Evolutionary conservation across 2,113 vertebrate species (phyloP).

Genomic region (Phrynosoma platyrhinos): DNA sequence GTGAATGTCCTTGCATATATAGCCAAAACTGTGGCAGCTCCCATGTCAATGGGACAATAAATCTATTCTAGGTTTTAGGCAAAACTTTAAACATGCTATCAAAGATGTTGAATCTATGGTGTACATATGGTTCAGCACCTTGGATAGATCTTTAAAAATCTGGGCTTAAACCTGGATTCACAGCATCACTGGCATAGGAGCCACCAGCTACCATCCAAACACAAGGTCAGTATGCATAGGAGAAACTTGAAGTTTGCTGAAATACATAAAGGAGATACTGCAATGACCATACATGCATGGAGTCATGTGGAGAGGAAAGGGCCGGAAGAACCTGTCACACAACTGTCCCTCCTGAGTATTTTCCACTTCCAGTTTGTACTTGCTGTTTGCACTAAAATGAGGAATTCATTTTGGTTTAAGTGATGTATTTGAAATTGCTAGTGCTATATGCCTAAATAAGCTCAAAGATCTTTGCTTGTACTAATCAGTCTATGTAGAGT

Average conservation of each 20-base stretch:
- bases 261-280: neutral
- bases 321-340: neutral
- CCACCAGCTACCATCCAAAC: neutral
- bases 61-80: no score
- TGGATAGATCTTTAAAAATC: no score
- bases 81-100: no score
- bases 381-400: neutral
- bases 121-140: no score
- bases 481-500: fast-evolving
- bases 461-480: slow-evolving; percentile 20
- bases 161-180: no score
- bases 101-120: no score
- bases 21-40: neutral
- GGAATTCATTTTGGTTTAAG: slow-evolving; percentile 23
- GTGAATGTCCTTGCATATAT: neutral
- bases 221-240: neutral
- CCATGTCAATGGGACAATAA: no score
- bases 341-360: no score
- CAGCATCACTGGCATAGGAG: no score
- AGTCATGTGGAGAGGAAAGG: neutral
- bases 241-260: neutral
- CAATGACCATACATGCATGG: neutral
- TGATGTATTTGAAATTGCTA: neutral
- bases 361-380: no score
- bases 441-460: neutral